phyloP scores from a whole-genome alignment of 2,888 invertebrate genomes.

The Caenorhabditis sinica region DNA sequence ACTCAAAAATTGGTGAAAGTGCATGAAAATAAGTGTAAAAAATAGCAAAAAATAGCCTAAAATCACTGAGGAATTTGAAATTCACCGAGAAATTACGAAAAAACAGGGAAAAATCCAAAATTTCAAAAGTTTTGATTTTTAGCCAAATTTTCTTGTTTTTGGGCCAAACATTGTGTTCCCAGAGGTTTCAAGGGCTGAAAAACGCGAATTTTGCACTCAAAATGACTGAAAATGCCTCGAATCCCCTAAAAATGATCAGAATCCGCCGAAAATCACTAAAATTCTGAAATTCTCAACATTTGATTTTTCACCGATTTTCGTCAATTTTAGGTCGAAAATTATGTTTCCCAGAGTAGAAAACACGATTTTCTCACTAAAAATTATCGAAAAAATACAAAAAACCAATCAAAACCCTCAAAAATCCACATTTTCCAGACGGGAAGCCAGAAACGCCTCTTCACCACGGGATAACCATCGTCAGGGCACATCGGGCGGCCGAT shows the following conservation, averaged over 20 bases:
- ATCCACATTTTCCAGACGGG: constrained; percentile 30
- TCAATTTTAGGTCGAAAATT: not conserved
- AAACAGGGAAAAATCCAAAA: not conserved
- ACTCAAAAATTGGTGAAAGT: not conserved
- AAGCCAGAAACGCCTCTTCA: constrained; percentile 28
- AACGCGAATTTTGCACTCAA: too few relatives aligned
- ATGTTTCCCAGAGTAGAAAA: not conserved
- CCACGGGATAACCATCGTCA: constrained; percentile 11
- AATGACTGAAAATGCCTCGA: too few relatives aligned
- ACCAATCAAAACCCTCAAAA: too few relatives aligned
- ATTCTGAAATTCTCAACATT: not conserved
- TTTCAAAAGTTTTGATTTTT: not conserved
- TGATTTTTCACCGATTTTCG: too few relatives aligned
- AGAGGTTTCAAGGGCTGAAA: not conserved
- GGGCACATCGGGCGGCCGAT: constrained; percentile 2
- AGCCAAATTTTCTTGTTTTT: too few relatives aligned
- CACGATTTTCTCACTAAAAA: not conserved
- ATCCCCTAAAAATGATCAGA: too few relatives aligned
- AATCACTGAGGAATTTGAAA: too few relatives aligned
- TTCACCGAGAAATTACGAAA: too few relatives aligned
- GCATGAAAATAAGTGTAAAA: not conserved
- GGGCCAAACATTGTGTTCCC: too few relatives aligned
- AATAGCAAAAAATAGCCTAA: not conserved
- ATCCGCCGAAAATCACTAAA: too few relatives aligned
- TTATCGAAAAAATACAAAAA: too few relatives aligned